phyloP scores from a whole-genome alignment of 2,888 invertebrate genomes.

The Hybos culiciformis region DNA sequence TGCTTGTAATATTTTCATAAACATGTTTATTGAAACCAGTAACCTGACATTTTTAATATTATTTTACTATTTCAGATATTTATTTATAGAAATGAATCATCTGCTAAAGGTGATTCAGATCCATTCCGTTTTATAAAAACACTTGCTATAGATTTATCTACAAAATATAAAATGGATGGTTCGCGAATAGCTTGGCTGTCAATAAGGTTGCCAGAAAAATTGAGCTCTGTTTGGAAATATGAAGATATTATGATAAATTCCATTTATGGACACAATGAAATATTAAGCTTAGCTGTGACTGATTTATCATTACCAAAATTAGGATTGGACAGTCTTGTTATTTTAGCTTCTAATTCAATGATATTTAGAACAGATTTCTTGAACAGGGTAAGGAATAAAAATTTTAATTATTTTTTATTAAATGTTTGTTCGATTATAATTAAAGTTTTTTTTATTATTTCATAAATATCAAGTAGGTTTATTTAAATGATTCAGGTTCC shows the following conservation, averaged over 20 bases:
- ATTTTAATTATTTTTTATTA: slow-evolving; percentile 8
- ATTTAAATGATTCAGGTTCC: no score
- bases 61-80: slow-evolving; percentile 41
- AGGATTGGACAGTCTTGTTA: slow-evolving; percentile 55
- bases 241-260: slow-evolving; percentile 28
- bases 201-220: slow-evolving; percentile 41
- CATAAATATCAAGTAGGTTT: neutral
- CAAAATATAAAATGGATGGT: slow-evolving; percentile 52
- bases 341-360: slow-evolving; percentile 52
- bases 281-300: slow-evolving; percentile 40
- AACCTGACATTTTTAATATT: no score
- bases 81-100: slow-evolving; percentile 46
- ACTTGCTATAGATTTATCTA: slow-evolving; percentile 45
- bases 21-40: neutral
- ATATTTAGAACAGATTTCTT: slow-evolving; percentile 72
- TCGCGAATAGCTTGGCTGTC: slow-evolving; percentile 57
- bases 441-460: neutral
- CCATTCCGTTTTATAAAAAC: slow-evolving; percentile 49
- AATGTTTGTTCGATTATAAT: neutral
- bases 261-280: slow-evolving; percentile 30
- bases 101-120: slow-evolving; percentile 50
- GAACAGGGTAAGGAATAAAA: slow-evolving; percentile 53
- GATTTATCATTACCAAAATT: slow-evolving; percentile 58
- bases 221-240: slow-evolving; percentile 17
- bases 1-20: slow-evolving; percentile 45